Percentiles rank a stretch among this genome's conserved stretches.
phyloP scores from a whole-genome alignment of 2,113 vertebrate species.

The Halcyon malimbica region DNA sequence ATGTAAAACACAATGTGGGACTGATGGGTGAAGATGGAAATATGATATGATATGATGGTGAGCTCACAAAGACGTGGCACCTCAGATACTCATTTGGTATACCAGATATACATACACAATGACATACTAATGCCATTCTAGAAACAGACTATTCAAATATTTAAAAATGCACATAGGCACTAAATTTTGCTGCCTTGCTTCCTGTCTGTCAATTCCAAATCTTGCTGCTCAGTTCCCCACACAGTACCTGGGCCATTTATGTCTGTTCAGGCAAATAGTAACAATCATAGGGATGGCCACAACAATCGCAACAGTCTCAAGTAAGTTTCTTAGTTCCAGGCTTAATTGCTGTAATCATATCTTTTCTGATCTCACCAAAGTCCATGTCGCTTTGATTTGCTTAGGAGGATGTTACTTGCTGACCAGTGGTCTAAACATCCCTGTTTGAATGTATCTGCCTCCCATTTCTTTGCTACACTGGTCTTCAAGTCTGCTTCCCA shows the following conservation, averaged over 20 bases:
- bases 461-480: neutral
- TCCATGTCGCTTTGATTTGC: neutral
- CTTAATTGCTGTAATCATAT: neutral
- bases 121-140: neutral
- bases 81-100: neutral
- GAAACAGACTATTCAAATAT: neutral
- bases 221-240: neutral
- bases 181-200: neutral
- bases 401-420: neutral
- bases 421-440: neutral
- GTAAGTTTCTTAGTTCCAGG: neutral
- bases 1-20: neutral
- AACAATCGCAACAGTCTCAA: neutral
- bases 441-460: neutral
- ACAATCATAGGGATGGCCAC: neutral
- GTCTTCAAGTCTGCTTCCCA: neutral
- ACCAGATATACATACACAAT: neutral
- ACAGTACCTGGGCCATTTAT: neutral
- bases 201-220: neutral
- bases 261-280: neutral
- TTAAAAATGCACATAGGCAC: neutral
- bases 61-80: neutral
- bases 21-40: neutral
- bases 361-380: neutral
- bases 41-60: neutral